Percentiles rank a stretch among this genome's conserved stretches.
Evolutionary conservation across 2,113 vertebrate species (phyloP).

Genomic region (Tetrax tetrax): DNA sequence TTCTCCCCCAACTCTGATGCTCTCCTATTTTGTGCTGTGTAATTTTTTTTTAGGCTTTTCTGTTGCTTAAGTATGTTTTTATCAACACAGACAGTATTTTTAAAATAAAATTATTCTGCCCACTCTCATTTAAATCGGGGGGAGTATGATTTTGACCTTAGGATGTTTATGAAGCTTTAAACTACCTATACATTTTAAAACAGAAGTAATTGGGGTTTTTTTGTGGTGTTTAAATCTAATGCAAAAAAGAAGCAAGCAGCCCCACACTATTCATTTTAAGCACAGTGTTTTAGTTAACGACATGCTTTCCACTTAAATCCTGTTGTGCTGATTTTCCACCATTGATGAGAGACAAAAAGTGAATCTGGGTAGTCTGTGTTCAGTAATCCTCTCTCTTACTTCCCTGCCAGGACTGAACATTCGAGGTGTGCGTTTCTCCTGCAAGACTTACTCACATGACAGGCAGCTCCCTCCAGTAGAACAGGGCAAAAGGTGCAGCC

Average conservation of each 20-base stretch:
- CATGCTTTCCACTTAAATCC: not conserved
- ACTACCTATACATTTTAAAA: not conserved
- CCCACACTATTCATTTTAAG: not conserved
- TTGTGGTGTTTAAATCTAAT: not conserved
- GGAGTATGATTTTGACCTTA: not conserved
- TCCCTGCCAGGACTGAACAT: not conserved
- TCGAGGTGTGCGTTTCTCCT: not conserved
- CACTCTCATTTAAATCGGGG: not conserved
- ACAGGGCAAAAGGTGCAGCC: not conserved
- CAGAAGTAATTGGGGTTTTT: not conserved
- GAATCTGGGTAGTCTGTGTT: not conserved
- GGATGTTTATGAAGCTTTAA: not conserved
- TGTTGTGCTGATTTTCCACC: not conserved
- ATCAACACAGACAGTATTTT: not conserved
- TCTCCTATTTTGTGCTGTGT: not conserved
- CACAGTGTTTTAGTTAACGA: not conserved
- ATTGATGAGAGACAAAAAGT: not conserved
- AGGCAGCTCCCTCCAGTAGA: not conserved
- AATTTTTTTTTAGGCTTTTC: not conserved
- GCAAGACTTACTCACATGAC: not conserved
- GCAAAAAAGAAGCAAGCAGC: not conserved
- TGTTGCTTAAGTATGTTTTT: not conserved
- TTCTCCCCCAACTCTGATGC: not conserved
- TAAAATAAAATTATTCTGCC: not conserved
- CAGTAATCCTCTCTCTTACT: accelerated